Conservation (phyloP, 1,140 invertebrate genomes). For the Pogonus chalceus region DNA sequence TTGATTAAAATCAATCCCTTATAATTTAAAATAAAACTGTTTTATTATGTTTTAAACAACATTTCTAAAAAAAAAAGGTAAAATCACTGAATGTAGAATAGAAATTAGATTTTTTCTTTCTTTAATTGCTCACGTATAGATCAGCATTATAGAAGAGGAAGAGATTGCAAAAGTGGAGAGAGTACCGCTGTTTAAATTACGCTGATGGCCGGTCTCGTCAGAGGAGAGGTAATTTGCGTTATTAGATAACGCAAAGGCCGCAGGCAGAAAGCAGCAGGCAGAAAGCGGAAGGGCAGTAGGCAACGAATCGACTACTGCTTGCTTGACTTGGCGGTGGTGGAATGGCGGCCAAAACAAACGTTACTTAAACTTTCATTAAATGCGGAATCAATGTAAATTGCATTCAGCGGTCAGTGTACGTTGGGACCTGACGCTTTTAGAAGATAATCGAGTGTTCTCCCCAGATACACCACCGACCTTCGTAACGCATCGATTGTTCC, state of each 20-base stretch:
- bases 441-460: constrained; percentile 23
- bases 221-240: neutral
- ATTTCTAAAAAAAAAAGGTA: neutral
- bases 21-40: too few relatives aligned
- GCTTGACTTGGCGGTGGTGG: too few relatives aligned
- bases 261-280: neutral
- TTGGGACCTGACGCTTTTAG: constrained; percentile 20
- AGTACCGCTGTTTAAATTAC: neutral
- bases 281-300: neutral
- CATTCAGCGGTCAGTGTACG: constrained; percentile 25
- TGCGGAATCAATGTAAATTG: constrained; percentile 30
- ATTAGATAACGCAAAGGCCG: neutral
- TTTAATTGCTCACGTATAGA: neutral
- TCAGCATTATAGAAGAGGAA: neutral
- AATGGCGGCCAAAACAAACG: constrained; percentile 21
- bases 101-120: neutral
- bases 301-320: neutral
- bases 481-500: constrained; percentile 8
- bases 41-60: too few relatives aligned
- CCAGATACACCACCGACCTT: constrained; percentile 15
- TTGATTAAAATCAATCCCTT: too few relatives aligned
- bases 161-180: neutral
- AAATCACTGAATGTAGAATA: neutral
- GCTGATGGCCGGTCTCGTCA: neutral
- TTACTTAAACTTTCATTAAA: constrained; percentile 28